Percentiles rank a stretch among this genome's conserved stretches.
These are phyloP conservation scores for Burhinus bistriatus DNA, from an alignment of 2,113 vertebrate species.

Conservation along the genomic window DNA sequence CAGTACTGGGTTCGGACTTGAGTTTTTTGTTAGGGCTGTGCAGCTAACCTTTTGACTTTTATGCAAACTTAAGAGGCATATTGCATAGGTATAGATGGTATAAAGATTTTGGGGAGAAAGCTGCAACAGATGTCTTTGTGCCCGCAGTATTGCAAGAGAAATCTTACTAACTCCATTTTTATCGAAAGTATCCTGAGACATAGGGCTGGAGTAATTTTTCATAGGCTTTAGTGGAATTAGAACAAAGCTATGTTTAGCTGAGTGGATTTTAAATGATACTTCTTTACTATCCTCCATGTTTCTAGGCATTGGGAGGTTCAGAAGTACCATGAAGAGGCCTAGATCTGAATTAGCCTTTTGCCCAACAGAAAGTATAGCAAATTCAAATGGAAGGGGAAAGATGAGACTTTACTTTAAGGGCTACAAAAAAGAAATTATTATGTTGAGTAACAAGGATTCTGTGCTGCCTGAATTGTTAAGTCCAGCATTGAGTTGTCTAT, in stretches of 20 bases:
- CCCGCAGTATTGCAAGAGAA: not conserved
- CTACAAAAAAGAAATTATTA: not conserved
- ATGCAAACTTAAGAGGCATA: fast-evolving
- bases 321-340: not conserved
- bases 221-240: not conserved
- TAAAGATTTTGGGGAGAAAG: not conserved
- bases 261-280: not conserved
- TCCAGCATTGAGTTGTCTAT: not conserved
- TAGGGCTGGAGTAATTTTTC: not conserved
- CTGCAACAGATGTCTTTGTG: not conserved
- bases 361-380: not conserved
- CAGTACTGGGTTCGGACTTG: not conserved
- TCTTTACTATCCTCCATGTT: not conserved
- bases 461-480: not conserved
- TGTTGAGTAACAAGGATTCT: not conserved
- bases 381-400: not conserved
- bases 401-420: not conserved
- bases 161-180: not conserved
- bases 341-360: not conserved
- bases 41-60: not conserved
- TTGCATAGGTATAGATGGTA: no score
- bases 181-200: not conserved
- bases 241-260: not conserved
- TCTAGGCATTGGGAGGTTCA: not conserved
- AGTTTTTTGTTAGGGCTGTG: not conserved